phyloP scores from a whole-genome alignment of 2,113 vertebrate species.

The Uropsilus gracilis region DNA sequence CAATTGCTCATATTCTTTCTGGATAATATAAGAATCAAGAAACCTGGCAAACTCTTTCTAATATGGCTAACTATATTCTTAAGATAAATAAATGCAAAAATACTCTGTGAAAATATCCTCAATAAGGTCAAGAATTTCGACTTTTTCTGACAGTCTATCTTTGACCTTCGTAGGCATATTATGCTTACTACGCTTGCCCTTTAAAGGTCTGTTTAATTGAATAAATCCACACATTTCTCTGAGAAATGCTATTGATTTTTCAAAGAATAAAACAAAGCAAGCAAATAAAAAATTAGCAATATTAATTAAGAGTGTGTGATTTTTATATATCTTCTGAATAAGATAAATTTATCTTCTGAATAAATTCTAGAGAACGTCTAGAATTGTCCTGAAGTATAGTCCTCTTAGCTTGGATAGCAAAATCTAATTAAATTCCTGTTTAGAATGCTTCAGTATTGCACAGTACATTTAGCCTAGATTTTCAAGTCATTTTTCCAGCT shows the following conservation, averaged over 20 bases:
- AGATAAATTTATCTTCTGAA: constrained; percentile 61
- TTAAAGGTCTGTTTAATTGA: constrained; percentile 82
- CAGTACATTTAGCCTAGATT: constrained; percentile 63
- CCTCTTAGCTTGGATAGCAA: constrained; percentile 74
- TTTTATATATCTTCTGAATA: not conserved
- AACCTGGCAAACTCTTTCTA: not conserved
- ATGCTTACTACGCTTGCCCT: constrained; percentile 70
- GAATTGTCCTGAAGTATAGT: constrained; percentile 35
- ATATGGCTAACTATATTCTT: not conserved
- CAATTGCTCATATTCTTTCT: not conserved
- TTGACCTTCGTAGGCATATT: constrained; percentile 71
- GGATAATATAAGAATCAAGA: not conserved
- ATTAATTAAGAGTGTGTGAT: constrained; percentile 64
- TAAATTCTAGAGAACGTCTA: constrained; percentile 74
- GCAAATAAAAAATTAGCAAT: constrained; percentile 80
- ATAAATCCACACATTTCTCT: constrained; percentile 80
- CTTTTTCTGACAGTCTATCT: constrained; percentile 70
- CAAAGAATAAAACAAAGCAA: constrained; percentile 36
- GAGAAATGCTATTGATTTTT: constrained; percentile 83
- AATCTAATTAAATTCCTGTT: constrained; percentile 77
- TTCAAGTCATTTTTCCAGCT: constrained; percentile 60
- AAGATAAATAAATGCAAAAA: constrained; percentile 30
- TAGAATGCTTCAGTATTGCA: constrained; percentile 72
- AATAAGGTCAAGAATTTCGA: constrained; percentile 62
- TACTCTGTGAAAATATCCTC: constrained; percentile 42